phyloP scores from a whole-genome alignment of 2,888 invertebrate genomes.

The Galeruca laticollis region DNA sequence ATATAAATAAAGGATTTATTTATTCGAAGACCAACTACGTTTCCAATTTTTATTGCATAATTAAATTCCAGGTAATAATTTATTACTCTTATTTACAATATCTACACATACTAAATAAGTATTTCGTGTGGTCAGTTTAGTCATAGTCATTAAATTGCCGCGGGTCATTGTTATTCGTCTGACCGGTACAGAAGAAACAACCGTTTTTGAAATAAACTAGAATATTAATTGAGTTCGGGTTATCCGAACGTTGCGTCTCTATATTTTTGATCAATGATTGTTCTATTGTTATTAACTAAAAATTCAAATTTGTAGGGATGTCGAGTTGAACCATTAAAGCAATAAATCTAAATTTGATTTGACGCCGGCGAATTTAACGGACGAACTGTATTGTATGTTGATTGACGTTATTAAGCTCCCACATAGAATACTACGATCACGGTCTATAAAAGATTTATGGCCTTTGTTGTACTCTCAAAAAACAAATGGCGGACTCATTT shows the following conservation, averaged over 20 bases:
- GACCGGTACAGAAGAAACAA: not conserved
- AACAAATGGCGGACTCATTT: constrained; percentile 30
- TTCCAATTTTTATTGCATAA: too few species aligned
- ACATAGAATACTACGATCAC: constrained; percentile 41
- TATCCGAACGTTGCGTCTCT: constrained; percentile 1
- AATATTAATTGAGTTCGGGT: not conserved
- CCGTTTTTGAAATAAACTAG: constrained; percentile 2
- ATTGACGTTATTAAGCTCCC: constrained; percentile 46
- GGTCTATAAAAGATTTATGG: constrained; percentile 45
- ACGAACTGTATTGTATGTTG: constrained; percentile 46
- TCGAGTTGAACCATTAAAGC: constrained; percentile 24
- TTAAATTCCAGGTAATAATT: too few species aligned
- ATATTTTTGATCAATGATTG: not conserved
- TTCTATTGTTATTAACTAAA: constrained; percentile 8
- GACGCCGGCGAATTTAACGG: constrained; percentile 32
- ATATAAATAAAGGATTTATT: too few species aligned
- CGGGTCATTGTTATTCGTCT: not conserved
- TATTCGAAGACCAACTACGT: too few species aligned
- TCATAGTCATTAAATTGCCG: not conserved
- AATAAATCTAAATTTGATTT: constrained; percentile 42
- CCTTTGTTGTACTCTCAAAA: constrained; percentile 38
- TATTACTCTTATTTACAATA: too few species aligned
- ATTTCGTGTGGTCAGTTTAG: not conserved
- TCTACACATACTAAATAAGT: too few species aligned
- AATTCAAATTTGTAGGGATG: constrained; percentile 5